Evolutionary conservation across 2,113 vertebrate genomes (phyloP).

Genomic region (Dicrurus megarhynchus): DNA sequence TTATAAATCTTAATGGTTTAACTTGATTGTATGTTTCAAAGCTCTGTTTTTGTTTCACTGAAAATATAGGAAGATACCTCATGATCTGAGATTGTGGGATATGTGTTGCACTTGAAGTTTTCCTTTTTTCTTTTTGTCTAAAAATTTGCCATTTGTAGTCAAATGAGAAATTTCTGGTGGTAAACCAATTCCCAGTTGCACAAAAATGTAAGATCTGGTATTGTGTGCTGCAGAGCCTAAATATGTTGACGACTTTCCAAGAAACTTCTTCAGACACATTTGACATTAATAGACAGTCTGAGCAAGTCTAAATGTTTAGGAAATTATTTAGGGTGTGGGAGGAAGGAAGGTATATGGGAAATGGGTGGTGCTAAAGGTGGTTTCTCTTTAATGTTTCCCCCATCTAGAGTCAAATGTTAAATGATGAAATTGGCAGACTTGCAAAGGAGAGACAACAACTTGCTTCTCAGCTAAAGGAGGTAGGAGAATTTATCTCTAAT

Average conservation of each 20-base stretch:
- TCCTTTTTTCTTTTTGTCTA: background rate
- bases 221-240: background rate
- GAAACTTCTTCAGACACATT: background rate
- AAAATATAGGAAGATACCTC: background rate
- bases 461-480: constrained; percentile 77
- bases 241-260: background rate
- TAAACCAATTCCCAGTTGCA: background rate
- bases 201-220: background rate
- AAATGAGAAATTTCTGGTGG: background rate
- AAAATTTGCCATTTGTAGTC: background rate
- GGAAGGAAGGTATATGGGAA: background rate
- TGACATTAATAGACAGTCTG: background rate
- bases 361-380: background rate
- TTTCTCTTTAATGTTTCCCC: background rate
- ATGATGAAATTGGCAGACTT: constrained; percentile 67
- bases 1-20: background rate
- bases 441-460: constrained; percentile 78
- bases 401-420: constrained; percentile 70
- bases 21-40: background rate
- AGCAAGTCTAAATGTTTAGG: background rate
- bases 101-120: background rate
- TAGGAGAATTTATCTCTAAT: constrained; percentile 27
- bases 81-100: background rate
- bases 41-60: background rate
- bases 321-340: background rate